Conservation (phyloP, 2,113 vertebrate species). For the Forbesichthys agassizii region DNA sequence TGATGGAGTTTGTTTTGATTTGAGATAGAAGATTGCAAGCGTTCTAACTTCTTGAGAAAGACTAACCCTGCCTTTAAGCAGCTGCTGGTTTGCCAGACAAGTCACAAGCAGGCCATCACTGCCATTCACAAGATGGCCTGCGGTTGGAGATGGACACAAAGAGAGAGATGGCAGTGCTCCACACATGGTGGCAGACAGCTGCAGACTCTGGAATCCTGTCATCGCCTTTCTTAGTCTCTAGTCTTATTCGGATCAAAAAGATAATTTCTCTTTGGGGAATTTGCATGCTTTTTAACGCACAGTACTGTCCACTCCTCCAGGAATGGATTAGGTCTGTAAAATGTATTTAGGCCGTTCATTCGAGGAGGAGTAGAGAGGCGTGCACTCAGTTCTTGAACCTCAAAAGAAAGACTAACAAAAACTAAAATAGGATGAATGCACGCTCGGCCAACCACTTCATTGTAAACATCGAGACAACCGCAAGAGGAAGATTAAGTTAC, state of each 20-base stretch:
- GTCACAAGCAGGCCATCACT: conserved; percentile 46
- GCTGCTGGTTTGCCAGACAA: conserved; percentile 46
- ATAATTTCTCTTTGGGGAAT: conserved; percentile 27
- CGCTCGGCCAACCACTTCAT: background rate
- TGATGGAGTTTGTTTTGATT: no score
- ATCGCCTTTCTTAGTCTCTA: conserved; percentile 43
- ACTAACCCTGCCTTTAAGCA: conserved; percentile 47
- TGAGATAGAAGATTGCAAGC: no score
- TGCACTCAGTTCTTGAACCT: background rate
- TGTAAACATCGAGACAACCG: background rate
- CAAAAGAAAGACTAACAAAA: background rate
- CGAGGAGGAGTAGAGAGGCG: no score
- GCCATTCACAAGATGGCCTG: conserved; percentile 45
- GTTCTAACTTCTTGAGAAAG: background rate
- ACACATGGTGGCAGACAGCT: background rate
- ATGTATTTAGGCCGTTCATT: no score
- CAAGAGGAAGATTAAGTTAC: no score
- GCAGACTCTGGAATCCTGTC: background rate
- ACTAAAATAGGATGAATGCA: background rate
- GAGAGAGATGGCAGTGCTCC: conserved; percentile 31
- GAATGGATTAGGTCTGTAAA: no score
- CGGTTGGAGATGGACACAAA: conserved; percentile 36
- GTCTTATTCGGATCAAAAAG: background rate
- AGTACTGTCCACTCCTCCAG: background rate
- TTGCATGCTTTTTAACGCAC: conserved; percentile 1